phyloP scores from a whole-genome alignment of 2,888 invertebrate species.

The Leptothorax acervorum region DNA sequence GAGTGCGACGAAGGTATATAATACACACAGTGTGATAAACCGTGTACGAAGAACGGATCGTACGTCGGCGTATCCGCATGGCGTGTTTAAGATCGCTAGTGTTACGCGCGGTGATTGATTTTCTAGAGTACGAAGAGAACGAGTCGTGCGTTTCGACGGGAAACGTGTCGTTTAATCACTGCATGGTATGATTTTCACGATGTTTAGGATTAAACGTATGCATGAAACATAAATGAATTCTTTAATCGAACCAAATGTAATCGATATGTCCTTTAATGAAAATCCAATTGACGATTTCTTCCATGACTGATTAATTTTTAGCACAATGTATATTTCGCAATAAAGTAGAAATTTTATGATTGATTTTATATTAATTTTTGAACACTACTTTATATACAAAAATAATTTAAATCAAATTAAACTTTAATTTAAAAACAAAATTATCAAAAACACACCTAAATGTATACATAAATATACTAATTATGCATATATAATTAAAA shows the following conservation, averaged over 20 bases:
- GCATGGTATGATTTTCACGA: neutral
- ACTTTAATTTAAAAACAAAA: neutral
- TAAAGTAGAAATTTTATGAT: neutral
- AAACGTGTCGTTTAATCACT: neutral
- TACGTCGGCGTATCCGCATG: constrained; percentile 10
- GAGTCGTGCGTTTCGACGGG: neutral
- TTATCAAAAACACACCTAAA: too few relatives aligned
- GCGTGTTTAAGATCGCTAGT: constrained; percentile 39
- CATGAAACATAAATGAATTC: neutral
- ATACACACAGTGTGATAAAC: constrained; percentile 63
- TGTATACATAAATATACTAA: neutral
- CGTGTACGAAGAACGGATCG: constrained; percentile 55
- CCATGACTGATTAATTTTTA: neutral
- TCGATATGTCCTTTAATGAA: neutral
- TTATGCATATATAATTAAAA: neutral
- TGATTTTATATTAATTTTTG: constrained; percentile 1
- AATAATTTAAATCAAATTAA: neutral
- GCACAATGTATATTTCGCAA: neutral
- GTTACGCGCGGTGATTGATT: constrained; percentile 35
- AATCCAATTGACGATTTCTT: neutral
- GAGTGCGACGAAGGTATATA: constrained; percentile 48
- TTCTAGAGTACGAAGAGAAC: constrained; percentile 4
- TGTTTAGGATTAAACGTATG: neutral
- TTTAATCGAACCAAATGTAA: neutral
- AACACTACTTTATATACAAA: neutral